Base-by-base conservation (phyloP, 2,113 vertebrate genomes). In the Triplophysa siluroides region DNA sequence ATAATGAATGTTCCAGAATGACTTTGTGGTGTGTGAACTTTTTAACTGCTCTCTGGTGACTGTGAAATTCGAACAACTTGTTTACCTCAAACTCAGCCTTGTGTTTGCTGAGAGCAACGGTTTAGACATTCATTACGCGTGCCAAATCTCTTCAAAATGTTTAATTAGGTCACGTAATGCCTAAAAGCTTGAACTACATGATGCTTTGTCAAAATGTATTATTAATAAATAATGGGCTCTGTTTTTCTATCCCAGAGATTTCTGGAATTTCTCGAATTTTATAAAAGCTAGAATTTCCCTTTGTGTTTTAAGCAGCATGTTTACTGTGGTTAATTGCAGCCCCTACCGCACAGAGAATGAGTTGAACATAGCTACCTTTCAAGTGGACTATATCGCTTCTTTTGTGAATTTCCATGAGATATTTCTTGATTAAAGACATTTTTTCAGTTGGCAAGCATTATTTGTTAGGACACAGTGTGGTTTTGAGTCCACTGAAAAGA, bases 21-120 rank as follows among this genome's bases (percentile, higher is more conserved):
- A 41, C 24, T 75, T 24, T 75, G 72, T 75, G 41, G 38, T 63
- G 4, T 12, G 60, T 43, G 58, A 63, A 75, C 58, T 63, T 8
- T 24, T 75, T 12, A 75, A 62, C 56, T 75, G 41, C 38, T 47
- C 72, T 47, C 38, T 62, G 38, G 58, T n/a, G 58, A 61, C 54
- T 56, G 19, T 45, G 43, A 45, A 56, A 14, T n/a, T 56, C 54
- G 19, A 54, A 54, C 14, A 61, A 16, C 56, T 3, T 75, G 56
- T 75, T 75, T 75, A 63, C 9, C 8, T 4, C 7, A 52, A 12
- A 23, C 12, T 41, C 11, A 41, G 29, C n/a, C 13, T 13, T 52
- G 50, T 3, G 70, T 21, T 16, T 58, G 19, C 8, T 14, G 26
- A 21, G 52, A 58, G 50, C 70, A 38, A 60, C 60, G 41, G 62